A percentile compares a stretch with the other conserved stretches of the same genome.
phyloP scores from a whole-genome alignment of 2,888 invertebrate species.

The Polydrusus tereticollis region DNA sequence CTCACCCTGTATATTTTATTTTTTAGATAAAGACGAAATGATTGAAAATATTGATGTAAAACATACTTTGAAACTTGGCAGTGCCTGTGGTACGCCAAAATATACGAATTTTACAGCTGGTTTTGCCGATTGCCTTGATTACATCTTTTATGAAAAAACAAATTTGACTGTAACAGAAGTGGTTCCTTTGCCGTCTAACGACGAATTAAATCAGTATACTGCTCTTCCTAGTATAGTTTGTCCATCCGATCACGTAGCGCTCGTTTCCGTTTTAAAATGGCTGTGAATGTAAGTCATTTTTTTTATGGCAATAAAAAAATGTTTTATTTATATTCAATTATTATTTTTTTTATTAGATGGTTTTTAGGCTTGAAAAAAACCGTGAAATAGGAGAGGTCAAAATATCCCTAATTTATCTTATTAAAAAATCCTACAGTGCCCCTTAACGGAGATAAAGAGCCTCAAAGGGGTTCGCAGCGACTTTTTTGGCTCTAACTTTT shows the following conservation, averaged over 20 bases:
- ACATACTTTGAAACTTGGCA: constrained; percentile 77
- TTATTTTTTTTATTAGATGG: too few species aligned
- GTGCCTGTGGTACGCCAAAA: constrained; percentile 87
- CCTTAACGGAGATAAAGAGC: too few species aligned
- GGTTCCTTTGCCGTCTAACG: constrained; percentile 84
- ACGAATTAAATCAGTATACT: constrained; percentile 79
- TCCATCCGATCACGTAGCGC: constrained; percentile 94
- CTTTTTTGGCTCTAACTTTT: too few species aligned
- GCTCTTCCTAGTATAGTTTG: constrained; percentile 91
- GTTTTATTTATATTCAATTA: too few species aligned
- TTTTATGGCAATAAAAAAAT: too few species aligned
- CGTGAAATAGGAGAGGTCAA: too few species aligned
- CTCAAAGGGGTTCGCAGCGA: too few species aligned
- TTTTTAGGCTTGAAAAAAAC: too few species aligned
- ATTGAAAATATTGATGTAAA: constrained; percentile 74
- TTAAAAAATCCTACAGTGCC: too few species aligned
- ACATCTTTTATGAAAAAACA: constrained; percentile 85
- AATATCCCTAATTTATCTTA: too few species aligned
- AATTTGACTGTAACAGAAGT: constrained; percentile 76
- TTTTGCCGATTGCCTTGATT: constrained; percentile 92
- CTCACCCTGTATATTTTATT: constrained; percentile 6
- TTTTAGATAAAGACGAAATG: constrained; percentile 76
- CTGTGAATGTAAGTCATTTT: constrained; percentile 52
- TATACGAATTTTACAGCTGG: constrained; percentile 89
- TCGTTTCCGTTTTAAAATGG: constrained; percentile 84